phyloP scores from a whole-genome alignment of 2,888 invertebrate genomes.

The Uropetala carovei region DNA sequence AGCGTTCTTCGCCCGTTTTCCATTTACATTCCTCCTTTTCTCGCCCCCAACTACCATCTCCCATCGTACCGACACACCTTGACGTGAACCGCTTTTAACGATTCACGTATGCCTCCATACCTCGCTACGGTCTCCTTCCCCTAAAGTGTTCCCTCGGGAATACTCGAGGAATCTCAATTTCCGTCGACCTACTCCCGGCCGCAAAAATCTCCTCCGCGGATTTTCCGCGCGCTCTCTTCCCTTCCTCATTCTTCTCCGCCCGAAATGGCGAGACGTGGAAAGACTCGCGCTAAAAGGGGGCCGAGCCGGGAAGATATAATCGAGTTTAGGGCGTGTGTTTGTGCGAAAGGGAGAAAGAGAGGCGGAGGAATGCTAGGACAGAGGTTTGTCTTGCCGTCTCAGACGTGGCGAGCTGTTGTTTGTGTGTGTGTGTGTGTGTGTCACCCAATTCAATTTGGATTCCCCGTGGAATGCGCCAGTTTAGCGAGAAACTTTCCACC shows the following conservation, averaged over 20 bases:
- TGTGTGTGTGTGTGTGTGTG: not conserved
- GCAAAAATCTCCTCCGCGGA: not conserved
- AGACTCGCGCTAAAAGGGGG: not conserved
- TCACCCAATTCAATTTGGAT: slow-evolving; percentile 15
- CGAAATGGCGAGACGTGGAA: not conserved
- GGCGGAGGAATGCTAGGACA: not conserved
- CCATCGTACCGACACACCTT: not conserved
- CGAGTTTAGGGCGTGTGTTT: not conserved
- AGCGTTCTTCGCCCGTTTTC: not conserved
- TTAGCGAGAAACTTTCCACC: not conserved
- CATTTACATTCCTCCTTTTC: not conserved
- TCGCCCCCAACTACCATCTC: not conserved
- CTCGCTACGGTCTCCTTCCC: not conserved
- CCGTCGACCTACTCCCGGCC: not conserved
- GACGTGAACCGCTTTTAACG: not conserved
- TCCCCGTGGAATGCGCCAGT: not conserved
- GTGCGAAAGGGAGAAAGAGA: not conserved
- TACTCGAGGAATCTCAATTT: not conserved
- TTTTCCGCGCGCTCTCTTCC: not conserved
- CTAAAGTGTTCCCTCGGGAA: not conserved
- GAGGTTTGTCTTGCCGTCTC: not conserved
- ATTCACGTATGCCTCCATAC: not conserved
- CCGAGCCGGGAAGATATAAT: not conserved
- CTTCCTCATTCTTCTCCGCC: not conserved
- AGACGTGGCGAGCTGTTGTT: not conserved